A percentile compares a stretch with the other conserved stretches of the same genome.
Conservation (phyloP, 2,888 invertebrate genomes). For the Drosophila kambysellisi region DNA sequence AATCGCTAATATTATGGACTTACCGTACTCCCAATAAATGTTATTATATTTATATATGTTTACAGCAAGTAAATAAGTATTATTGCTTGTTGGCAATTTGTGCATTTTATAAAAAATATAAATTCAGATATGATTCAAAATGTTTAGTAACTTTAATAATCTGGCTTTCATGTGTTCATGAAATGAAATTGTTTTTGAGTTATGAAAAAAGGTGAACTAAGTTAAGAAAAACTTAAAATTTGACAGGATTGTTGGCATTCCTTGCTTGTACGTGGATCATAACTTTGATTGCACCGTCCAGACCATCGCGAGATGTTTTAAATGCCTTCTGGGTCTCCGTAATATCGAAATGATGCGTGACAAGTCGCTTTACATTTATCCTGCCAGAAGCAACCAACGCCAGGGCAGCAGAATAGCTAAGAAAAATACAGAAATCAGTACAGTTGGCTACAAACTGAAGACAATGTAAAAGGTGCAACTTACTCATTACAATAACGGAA, state of each 20-base stretch:
- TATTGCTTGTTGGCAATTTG: neutral
- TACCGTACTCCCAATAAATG: neutral
- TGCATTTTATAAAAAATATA: neutral
- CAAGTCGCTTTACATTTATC: conserved; percentile 92
- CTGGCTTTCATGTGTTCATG: neutral
- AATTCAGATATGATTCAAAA: neutral
- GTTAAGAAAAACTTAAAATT: conserved; percentile 47
- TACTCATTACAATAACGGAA: conserved; percentile 96
- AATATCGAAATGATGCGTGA: conserved; percentile 92
- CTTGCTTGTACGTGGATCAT: conserved; percentile 91
- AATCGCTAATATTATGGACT: neutral
- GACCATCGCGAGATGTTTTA: conserved; percentile 91
- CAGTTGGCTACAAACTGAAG: neutral
- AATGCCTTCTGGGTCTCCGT: conserved; percentile 93
- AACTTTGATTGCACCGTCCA: conserved; percentile 92
- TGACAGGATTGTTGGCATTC: conserved; percentile 86
- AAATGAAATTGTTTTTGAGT: neutral
- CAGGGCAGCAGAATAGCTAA: conserved; percentile 92
- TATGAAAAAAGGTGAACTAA: neutral
- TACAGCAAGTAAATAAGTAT: neutral
- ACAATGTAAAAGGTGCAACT: conserved; percentile 85
- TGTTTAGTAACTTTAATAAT: neutral
- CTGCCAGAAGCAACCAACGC: conserved; percentile 91
- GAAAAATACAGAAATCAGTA: neutral
- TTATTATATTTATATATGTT: neutral